These are phyloP conservation scores for Microcebus murinus DNA, from an alignment of 2,113 vertebrate genomes.

Conservation along the genomic window DNA sequence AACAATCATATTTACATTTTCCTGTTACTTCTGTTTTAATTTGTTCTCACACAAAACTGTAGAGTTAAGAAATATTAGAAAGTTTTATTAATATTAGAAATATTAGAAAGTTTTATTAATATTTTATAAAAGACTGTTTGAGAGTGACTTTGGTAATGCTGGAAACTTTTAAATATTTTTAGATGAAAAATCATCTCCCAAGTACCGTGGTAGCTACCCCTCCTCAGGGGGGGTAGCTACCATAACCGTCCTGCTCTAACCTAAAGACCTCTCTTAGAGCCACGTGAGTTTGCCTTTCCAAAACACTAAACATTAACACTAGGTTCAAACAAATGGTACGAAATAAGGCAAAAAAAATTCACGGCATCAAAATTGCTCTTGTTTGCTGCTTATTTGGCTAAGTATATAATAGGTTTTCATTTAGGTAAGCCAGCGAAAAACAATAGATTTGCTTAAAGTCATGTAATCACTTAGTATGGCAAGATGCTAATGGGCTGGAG, in stretches of 20 bases:
- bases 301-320: background rate
- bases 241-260: background rate
- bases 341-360: background rate
- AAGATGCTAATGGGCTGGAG: background rate
- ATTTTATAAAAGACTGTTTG: background rate
- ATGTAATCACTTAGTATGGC: background rate
- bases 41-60: background rate
- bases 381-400: background rate
- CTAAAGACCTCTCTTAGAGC: fast-evolving
- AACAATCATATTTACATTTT: background rate
- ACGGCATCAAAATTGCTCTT: background rate
- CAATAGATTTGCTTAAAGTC: background rate
- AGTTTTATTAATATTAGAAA: background rate
- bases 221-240: background rate
- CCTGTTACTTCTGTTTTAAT: background rate
- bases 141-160: background rate
- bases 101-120: background rate
- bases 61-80: background rate
- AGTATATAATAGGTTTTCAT: background rate
- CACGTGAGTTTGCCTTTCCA: background rate
- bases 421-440: background rate
- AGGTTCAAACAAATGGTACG: background rate
- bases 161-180: background rate
- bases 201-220: background rate
- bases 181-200: background rate